Conservation (phyloP, 1,140 invertebrate species). For the Ceratitis capitata region DNA sequence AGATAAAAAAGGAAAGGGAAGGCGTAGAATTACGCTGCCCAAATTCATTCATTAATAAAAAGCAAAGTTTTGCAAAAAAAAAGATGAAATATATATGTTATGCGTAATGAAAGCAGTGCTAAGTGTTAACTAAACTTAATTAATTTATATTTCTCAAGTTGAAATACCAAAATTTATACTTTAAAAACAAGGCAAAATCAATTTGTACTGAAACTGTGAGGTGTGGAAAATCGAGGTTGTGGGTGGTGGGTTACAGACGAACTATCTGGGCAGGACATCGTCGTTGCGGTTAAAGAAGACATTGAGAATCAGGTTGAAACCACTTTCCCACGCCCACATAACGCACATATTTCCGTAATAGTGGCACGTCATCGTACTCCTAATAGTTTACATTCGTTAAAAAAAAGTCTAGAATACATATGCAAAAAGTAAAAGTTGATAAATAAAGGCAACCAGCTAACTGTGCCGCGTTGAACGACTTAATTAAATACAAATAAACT, state of each 20-base stretch:
- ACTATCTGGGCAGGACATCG: not conserved
- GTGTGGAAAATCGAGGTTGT: constrained; percentile 27
- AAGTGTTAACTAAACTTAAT: not conserved
- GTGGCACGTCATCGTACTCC: not conserved
- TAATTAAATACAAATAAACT: constrained; percentile 7
- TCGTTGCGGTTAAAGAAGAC: not conserved
- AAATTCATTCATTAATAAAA: constrained; percentile 13
- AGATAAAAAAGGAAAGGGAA: not conserved
- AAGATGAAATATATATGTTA: not conserved
- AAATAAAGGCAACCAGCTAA: not conserved
- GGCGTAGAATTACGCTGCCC: not conserved
- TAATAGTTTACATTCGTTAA: not conserved
- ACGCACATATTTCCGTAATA: not conserved
- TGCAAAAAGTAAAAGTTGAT: not conserved
- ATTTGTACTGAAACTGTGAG: not conserved
- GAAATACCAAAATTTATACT: not conserved
- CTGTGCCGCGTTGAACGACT: not conserved
- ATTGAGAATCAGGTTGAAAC: not conserved
- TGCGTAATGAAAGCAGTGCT: not conserved
- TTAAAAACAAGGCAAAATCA: not conserved
- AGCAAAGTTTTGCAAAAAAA: not conserved
- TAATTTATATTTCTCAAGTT: not conserved
- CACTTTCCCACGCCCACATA: not conserved
- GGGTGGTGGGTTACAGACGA: not conserved
- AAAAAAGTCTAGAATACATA: too few species aligned